These are phyloP conservation scores for Maniola jurtina DNA, from an alignment of 1,140 invertebrate species.

Conservation along the genomic window DNA sequence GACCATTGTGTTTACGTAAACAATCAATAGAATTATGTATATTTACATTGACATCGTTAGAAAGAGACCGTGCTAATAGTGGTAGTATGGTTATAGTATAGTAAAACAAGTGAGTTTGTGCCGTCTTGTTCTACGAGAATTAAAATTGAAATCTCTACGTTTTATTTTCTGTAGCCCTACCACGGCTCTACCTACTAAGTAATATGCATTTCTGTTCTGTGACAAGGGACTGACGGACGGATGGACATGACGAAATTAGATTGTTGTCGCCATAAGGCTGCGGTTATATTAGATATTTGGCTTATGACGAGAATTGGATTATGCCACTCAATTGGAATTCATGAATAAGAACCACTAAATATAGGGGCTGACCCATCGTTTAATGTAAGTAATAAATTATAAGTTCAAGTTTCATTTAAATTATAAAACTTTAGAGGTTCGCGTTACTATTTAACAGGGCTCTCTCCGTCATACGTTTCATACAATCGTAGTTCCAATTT, in stretches of 20 bases:
- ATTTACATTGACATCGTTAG: conserved; percentile 1
- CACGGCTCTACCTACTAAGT: no score
- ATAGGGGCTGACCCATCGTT: no score
- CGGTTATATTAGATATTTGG: not conserved
- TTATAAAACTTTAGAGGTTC: no score
- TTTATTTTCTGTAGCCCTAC: no score
- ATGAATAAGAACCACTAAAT: not conserved
- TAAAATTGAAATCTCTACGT: no score
- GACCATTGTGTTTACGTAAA: conserved; percentile 1
- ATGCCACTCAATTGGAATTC: not conserved
- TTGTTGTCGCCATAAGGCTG: not conserved
- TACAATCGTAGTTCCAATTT: no score
- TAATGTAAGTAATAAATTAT: no score
- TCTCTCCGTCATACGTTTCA: no score
- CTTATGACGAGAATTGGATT: not conserved
- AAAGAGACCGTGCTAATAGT: not conserved
- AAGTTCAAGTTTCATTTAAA: no score
- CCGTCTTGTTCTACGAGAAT: no score
- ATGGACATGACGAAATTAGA: not conserved
- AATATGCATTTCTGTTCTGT: not conserved
- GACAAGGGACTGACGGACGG: not conserved
- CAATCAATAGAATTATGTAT: conserved; percentile 9
- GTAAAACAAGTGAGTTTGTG: not conserved
- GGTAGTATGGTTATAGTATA: not conserved
- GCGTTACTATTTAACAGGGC: no score